Conservation (phyloP, 1,140 invertebrate genomes). For the Periplaneta americana region DNA sequence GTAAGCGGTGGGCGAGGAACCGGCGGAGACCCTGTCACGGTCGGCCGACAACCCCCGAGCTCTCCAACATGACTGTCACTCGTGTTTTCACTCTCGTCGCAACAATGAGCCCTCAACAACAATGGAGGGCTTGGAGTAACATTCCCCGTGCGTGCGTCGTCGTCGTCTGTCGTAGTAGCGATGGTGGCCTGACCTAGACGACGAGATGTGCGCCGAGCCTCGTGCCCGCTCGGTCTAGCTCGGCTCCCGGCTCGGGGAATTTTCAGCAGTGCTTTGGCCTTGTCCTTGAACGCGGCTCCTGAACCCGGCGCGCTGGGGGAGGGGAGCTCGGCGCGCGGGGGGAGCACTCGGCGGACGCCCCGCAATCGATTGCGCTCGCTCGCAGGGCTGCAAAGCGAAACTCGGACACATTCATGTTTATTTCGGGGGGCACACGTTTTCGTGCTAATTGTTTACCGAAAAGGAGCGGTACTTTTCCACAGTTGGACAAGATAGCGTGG, state of each 20-base stretch:
- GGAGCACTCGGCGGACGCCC: not conserved
- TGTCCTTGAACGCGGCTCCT: conserved; percentile 48
- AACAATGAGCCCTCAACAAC: not conserved
- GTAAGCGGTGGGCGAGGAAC: not conserved
- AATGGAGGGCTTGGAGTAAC: not conserved
- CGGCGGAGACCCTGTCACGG: not conserved
- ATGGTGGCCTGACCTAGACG: conserved; percentile 6
- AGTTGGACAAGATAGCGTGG: not conserved
- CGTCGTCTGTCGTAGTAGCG: not conserved
- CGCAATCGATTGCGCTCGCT: conserved; percentile 11
- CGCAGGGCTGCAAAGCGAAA: not conserved
- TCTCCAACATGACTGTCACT: no score
- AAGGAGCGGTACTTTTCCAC: not conserved
- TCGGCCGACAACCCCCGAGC: no score
- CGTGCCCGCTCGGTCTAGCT: conserved; percentile 34
- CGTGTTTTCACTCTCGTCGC: not conserved
- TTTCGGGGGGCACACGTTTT: not conserved
- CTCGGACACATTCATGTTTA: not conserved
- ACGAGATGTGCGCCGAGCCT: not conserved
- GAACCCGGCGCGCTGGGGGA: conserved; percentile 34
- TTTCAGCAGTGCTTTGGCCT: conserved; percentile 43
- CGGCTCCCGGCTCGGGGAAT: conserved; percentile 23
- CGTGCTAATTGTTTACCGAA: not conserved
- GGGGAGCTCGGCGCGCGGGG: not conserved
- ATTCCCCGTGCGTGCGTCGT: not conserved